A percentile compares a stretch with the other conserved stretches of the same genome.
Conservation (phyloP, 2,113 vertebrate species). For the Dissostichus mawsoni region DNA sequence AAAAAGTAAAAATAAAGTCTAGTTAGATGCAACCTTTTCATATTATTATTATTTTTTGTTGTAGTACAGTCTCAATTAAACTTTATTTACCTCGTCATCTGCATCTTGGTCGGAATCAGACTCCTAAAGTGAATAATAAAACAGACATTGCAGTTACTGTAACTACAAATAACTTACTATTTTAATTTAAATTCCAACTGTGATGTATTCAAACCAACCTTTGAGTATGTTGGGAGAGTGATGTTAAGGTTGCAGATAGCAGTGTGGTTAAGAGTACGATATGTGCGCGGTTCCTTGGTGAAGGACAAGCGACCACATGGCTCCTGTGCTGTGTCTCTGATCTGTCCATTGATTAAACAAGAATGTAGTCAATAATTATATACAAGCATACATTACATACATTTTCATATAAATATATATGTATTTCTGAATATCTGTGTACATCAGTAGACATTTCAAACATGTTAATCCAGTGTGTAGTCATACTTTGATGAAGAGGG, state of each 20-base stretch:
- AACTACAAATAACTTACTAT: neutral
- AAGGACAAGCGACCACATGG: conserved; percentile 97
- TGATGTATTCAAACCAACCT: conserved; percentile 66
- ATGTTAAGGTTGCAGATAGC: conserved; percentile 99
- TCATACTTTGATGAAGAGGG: conserved; percentile 97
- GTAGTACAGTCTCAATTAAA: neutral
- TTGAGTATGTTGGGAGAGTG: conserved; percentile 87
- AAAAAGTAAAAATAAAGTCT: conserved; percentile 72
- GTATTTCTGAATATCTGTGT: neutral
- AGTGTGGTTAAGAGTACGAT: conserved; percentile 93
- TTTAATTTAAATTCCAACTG: neutral
- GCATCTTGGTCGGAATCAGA: conserved; percentile 97
- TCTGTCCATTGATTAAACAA: conserved; percentile 78
- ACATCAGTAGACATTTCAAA: neutral
- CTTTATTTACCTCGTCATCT: conserved; percentile 92
- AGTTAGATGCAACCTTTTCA: conserved; percentile 31
- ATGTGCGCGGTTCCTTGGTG: conserved; percentile 96
- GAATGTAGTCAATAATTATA: neutral
- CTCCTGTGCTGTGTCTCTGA: conserved; percentile 95
- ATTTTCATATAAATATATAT: neutral
- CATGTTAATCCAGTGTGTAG: neutral
- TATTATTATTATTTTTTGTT: neutral
- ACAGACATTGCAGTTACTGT: conserved; percentile 13
- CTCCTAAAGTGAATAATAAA: conserved; percentile 86
- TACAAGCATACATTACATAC: neutral